phyloP scores from a whole-genome alignment of 2,797 vertebrate species.

The Scolopax bukidnonensis region DNA sequence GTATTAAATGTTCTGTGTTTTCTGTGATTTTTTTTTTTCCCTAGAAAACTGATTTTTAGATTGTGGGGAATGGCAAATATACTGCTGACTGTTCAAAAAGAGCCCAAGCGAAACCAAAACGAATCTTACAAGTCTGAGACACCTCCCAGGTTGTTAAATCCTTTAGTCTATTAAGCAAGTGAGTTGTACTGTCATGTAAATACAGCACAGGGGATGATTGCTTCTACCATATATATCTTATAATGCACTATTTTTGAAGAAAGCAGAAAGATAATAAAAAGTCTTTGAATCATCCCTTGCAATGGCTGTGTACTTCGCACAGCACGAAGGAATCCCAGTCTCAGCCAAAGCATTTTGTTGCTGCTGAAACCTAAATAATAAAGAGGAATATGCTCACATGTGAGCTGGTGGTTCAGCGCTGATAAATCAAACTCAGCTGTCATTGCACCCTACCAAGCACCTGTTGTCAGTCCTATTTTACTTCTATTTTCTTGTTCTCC shows the following conservation, averaged over 20 bases:
- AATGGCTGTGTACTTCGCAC: background rate
- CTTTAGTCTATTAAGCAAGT: background rate
- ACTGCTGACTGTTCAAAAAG: background rate
- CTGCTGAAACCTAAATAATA: background rate
- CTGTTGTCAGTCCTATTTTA: background rate
- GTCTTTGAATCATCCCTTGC: background rate
- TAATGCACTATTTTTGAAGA: background rate
- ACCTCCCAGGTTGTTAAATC: background rate
- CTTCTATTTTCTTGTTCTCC: background rate
- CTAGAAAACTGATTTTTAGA: background rate
- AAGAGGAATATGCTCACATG: background rate
- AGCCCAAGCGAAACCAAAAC: background rate
- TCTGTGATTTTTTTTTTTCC: background rate
- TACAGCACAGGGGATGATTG: background rate
- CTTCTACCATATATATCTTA: background rate
- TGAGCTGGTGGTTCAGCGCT: background rate
- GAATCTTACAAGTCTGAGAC: background rate
- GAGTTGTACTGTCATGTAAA: background rate
- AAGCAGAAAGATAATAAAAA: background rate
- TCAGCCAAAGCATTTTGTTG: background rate
- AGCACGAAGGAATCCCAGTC: background rate
- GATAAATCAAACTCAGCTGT: background rate
- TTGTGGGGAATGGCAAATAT: background rate
- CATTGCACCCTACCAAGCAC: background rate
- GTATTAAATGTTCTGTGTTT: background rate